Evolutionary conservation across 2,113 vertebrate species (phyloP).

Genomic region (Ovibos moschatus): DNA sequence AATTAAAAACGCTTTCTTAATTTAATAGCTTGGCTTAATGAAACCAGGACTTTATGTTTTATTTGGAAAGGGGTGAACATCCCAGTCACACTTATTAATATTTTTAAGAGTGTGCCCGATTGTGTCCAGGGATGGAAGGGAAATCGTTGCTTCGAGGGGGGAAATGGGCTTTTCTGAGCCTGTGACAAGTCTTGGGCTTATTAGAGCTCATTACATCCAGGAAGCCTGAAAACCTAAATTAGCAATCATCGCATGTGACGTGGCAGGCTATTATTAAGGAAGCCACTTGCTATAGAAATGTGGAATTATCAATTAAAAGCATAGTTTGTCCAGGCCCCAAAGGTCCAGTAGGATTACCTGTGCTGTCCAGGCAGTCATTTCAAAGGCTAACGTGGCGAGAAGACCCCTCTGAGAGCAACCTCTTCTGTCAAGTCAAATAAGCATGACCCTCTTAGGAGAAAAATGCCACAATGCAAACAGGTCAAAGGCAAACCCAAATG

Average conservation of each 20-base stretch:
- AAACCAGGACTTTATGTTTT: slow-evolving; percentile 74
- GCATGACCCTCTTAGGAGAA: slow-evolving; percentile 74
- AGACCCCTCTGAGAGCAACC: slow-evolving; percentile 83
- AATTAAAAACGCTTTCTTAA: slow-evolving; percentile 81
- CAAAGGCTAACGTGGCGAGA: slow-evolving; percentile 85
- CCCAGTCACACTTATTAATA: slow-evolving; percentile 73
- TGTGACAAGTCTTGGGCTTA: slow-evolving; percentile 55
- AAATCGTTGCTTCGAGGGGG: slow-evolving; percentile 63
- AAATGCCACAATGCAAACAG: slow-evolving; percentile 61
- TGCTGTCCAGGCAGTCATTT: slow-evolving; percentile 89
- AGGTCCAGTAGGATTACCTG: slow-evolving; percentile 88
- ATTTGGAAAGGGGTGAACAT: slow-evolving; percentile 74
- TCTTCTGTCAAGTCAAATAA: slow-evolving; percentile 87
- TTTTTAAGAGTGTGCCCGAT: slow-evolving; percentile 70
- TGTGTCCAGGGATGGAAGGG: slow-evolving; percentile 44
- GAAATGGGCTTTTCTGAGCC: slow-evolving; percentile 8
- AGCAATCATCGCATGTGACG: slow-evolving; percentile 83
- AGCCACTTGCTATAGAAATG: slow-evolving; percentile 90
- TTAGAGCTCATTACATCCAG: slow-evolving; percentile 68
- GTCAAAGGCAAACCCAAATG: slow-evolving; percentile 41
- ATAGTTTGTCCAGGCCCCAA: slow-evolving; percentile 80
- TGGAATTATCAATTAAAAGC: slow-evolving; percentile 90
- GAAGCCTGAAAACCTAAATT: slow-evolving; percentile 75
- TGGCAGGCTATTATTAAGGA: slow-evolving; percentile 85
- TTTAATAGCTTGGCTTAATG: slow-evolving; percentile 78